Conservation (phyloP, 2,113 vertebrate genomes). For the Marcusenius ussheri region DNA sequence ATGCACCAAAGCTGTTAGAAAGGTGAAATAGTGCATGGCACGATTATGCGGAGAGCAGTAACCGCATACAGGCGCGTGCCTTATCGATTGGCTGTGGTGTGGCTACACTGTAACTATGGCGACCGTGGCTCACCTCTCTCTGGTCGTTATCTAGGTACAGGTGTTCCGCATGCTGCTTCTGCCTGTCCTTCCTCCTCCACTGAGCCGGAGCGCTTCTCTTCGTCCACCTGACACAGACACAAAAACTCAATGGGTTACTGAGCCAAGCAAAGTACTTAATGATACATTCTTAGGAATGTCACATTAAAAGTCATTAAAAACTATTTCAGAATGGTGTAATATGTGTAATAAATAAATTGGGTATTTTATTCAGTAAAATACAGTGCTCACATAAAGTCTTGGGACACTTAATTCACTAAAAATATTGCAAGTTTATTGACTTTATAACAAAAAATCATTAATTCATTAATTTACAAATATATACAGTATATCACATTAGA, state of each 20-base stretch:
- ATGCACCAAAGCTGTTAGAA: neutral
- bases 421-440: neutral
- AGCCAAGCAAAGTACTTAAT: constrained; percentile 11
- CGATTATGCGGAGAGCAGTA: neutral
- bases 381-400: neutral
- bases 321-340: neutral
- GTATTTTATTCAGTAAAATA: neutral
- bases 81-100: neutral
- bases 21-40: neutral
- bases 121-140: constrained; percentile 74
- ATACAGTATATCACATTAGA: neutral
- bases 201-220: constrained; percentile 95
- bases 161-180: constrained; percentile 95
- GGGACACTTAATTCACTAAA: neutral
- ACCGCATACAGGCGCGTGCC: neutral
- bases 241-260: neutral
- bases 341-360: neutral
- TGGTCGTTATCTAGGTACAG: constrained; percentile 94
- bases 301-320: neutral
- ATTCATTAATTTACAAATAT: neutral
- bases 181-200: constrained; percentile 88
- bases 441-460: neutral
- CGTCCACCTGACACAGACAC: constrained; percentile 68
- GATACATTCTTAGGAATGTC: neutral
- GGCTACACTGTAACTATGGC: neutral